Conservation (phyloP, 23 tunicate species). For the Trididemnum clinides region DNA sequence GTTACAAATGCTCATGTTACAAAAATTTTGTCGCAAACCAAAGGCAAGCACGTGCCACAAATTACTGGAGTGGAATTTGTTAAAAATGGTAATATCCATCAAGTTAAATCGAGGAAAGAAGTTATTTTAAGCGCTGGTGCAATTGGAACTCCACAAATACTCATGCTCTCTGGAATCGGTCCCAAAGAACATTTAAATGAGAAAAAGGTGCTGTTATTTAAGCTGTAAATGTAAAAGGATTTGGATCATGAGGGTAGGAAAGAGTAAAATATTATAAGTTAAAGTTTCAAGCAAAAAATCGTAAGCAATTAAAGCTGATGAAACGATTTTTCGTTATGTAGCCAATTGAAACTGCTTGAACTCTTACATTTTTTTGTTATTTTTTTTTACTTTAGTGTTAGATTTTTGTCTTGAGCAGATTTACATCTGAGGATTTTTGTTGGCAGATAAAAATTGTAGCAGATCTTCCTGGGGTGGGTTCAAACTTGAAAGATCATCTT, state of each 20-base stretch:
- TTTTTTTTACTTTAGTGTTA: no score
- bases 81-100: slow-evolving; percentile 19
- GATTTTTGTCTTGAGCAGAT: no score
- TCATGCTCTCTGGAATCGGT: slow-evolving; percentile 84
- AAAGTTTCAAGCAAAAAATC: neutral
- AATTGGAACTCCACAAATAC: slow-evolving; percentile 63
- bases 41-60: neutral
- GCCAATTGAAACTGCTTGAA: no score
- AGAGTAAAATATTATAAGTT: neutral
- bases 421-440: no score
- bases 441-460: no score
- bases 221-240: neutral
- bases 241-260: neutral
- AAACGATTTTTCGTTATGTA: no score
- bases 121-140: slow-evolving; percentile 69
- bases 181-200: slow-evolving; percentile 56
- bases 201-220: slow-evolving; percentile 20
- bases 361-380: no score
- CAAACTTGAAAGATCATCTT: slow-evolving; percentile 66
- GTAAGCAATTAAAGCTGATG: no score
- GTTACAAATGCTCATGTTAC: slow-evolving; percentile 47
- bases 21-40: slow-evolving; percentile 32
- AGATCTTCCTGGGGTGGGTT: slow-evolving; percentile 72
- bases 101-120: slow-evolving; percentile 51
- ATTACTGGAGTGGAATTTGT: slow-evolving; percentile 54